Evolutionary conservation across 1,140 invertebrate genomes (phyloP).

Genomic region (Acyrthosiphon pisum): DNA sequence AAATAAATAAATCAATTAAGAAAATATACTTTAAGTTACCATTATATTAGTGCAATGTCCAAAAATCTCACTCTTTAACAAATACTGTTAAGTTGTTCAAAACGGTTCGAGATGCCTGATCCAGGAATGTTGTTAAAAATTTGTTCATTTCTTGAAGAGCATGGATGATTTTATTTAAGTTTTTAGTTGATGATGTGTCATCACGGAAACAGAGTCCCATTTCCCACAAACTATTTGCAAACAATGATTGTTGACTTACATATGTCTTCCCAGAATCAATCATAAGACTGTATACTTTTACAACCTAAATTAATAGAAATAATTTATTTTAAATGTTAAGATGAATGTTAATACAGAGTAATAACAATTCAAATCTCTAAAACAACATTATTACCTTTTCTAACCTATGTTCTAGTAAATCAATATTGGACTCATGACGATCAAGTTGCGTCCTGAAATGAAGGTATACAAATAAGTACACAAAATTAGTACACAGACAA

Average conservation of each 20-base stretch:
- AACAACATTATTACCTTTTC: slow-evolving; percentile 74
- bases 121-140: slow-evolving; percentile 86
- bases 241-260: slow-evolving; percentile 83
- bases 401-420: slow-evolving; percentile 83
- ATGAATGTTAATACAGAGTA: not conserved
- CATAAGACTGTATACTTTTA: slow-evolving; percentile 83
- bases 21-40: slow-evolving; percentile 5
- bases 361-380: not conserved
- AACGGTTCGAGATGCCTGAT: slow-evolving; percentile 88
- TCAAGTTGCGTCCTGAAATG: slow-evolving; percentile 78
- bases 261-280: slow-evolving; percentile 88
- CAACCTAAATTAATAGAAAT: slow-evolving; percentile 66
- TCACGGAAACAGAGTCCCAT: slow-evolving; percentile 79
- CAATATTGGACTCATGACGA: slow-evolving; percentile 83
- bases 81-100: slow-evolving; percentile 87
- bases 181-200: slow-evolving; percentile 73
- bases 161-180: slow-evolving; percentile 77
- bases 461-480: slow-evolving; percentile 57
- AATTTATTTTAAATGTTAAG: not conserved
- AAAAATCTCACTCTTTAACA: slow-evolving; percentile 78
- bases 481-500: not conserved
- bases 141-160: slow-evolving; percentile 87
- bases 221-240: slow-evolving; percentile 84
- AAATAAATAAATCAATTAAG: slow-evolving; percentile 60
- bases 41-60: not conserved